Percentiles rank a stretch among this genome's conserved stretches.
Conservation (phyloP, 2,888 invertebrate species). For the Cerastoderma edule region DNA sequence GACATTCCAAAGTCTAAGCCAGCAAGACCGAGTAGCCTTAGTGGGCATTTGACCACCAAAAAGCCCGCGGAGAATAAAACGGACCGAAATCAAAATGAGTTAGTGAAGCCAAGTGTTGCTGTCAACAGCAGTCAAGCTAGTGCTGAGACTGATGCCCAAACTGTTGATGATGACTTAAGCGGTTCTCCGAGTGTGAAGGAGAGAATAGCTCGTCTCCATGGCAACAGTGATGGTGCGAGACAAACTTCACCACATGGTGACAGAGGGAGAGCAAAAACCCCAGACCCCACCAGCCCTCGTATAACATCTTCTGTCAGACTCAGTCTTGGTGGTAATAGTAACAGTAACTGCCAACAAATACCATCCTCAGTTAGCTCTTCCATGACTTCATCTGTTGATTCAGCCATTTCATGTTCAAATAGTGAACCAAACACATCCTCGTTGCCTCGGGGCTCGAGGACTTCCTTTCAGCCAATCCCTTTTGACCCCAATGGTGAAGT, state of each 20-base stretch:
- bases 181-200: conserved; percentile 67
- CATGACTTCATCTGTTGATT: conserved; percentile 17
- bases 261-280: conserved; percentile 37
- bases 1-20: conserved; percentile 34
- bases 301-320: conserved; percentile 10
- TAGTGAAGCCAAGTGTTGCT: conserved; percentile 12
- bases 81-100: conserved; percentile 26
- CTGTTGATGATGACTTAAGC: conserved; percentile 34
- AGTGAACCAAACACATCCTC: conserved; percentile 10
- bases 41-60: no score
- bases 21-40: conserved; percentile 4
- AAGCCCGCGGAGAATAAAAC: conserved; percentile 13
- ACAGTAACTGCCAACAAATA: background rate
- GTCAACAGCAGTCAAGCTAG: conserved; percentile 20
- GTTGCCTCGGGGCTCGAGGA: conserved; percentile 2
- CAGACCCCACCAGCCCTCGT: conserved; percentile 42
- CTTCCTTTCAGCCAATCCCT: conserved; percentile 22
- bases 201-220: conserved; percentile 66
- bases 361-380: conserved; percentile 6
- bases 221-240: conserved; percentile 35
- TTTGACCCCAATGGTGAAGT: conserved; percentile 37
- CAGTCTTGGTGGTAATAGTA: conserved; percentile 1
- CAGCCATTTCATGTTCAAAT: conserved; percentile 15
- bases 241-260: conserved; percentile 30
- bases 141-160: conserved; percentile 6